Conservation (phyloP, 1,140 invertebrate genomes). For the Orchesella cincta region DNA sequence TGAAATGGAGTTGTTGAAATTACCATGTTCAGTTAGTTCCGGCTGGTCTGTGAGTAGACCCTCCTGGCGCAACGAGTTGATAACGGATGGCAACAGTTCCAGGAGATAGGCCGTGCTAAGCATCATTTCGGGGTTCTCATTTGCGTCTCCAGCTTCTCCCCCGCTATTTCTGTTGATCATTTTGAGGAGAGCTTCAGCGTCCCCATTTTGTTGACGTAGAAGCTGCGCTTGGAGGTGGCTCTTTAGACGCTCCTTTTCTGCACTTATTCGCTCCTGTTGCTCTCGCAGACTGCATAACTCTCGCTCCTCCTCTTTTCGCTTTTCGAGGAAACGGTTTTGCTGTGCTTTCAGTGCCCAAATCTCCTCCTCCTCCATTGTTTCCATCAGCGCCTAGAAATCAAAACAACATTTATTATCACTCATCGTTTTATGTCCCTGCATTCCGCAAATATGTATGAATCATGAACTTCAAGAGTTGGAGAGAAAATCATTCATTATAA, state of each 20-base stretch:
- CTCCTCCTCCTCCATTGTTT: slow-evolving; percentile 51
- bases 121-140: not conserved
- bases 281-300: slow-evolving; percentile 39
- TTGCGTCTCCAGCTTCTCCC: not conserved
- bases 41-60: slow-evolving; percentile 38
- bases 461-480: too few relatives aligned
- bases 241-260: slow-evolving; percentile 37
- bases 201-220: not conserved
- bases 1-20: not conserved
- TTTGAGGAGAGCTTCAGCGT: not conserved
- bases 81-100: slow-evolving; percentile 47
- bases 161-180: not conserved
- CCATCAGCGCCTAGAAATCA: slow-evolving; percentile 43
- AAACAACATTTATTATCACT: too few relatives aligned
- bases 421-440: too few relatives aligned
- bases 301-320: slow-evolving; percentile 39
- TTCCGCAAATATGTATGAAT: too few relatives aligned
- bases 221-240: not conserved
- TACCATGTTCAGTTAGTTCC: slow-evolving; percentile 26
- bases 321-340: slow-evolving; percentile 47
- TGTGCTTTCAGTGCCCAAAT: slow-evolving; percentile 43
- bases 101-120: slow-evolving; percentile 41
- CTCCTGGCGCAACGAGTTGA: slow-evolving; percentile 46
- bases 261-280: slow-evolving; percentile 40
- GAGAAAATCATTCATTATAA: too few relatives aligned